Conservation (phyloP, 92 coral and sea anemone species). For the Palythoa heliodiscus region DNA sequence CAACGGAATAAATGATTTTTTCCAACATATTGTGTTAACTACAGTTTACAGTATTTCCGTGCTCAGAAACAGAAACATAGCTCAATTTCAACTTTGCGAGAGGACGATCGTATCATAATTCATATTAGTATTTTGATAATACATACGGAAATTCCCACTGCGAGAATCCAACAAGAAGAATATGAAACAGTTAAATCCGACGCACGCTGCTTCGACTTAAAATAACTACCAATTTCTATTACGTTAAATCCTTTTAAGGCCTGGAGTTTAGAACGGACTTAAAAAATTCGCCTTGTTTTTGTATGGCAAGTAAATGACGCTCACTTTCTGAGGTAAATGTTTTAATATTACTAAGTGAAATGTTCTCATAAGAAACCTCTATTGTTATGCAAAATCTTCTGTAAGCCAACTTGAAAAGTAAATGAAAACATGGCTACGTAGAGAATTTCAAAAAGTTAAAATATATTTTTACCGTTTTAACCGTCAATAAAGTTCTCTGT, state of each 20-base stretch:
- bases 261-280: neutral
- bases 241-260: neutral
- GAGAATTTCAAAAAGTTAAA: neutral
- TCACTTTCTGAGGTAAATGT: neutral
- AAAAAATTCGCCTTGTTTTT: neutral
- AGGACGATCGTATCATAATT: neutral
- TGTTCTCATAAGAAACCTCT: neutral
- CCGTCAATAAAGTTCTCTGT: neutral
- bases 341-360: neutral
- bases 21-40: no score
- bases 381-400: constrained; percentile 31
- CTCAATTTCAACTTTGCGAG: neutral
- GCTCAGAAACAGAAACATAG: neutral
- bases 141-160: neutral
- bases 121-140: neutral
- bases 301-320: neutral
- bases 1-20: no score
- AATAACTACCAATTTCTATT: neutral
- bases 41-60: no score
- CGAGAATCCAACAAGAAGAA: neutral
- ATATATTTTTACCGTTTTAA: neutral
- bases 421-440: neutral
- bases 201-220: neutral
- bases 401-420: constrained; percentile 19
- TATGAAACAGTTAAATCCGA: neutral